Percentiles rank a stretch among this genome's conserved stretches.
Conservation (phyloP, 2,797 vertebrate species). For the Brachyrhaphis roseni region DNA sequence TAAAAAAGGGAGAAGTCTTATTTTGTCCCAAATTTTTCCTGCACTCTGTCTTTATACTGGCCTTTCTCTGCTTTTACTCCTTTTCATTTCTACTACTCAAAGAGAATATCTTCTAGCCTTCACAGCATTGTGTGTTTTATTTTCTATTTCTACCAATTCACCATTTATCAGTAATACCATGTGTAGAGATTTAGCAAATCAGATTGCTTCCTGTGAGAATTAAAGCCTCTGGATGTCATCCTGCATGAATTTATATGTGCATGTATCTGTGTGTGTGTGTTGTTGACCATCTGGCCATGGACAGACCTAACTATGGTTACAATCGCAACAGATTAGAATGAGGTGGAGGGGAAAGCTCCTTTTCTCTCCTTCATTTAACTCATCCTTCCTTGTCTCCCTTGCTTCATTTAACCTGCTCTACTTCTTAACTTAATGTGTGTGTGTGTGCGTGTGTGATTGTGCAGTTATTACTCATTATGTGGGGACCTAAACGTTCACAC, state of each 20-base stretch:
- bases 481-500: slow-evolving; percentile 2
- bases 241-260: slow-evolving; percentile 1
- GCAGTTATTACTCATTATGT: not conserved
- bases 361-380: slow-evolving; percentile 80
- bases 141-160: slow-evolving; percentile 34
- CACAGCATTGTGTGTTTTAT: slow-evolving; percentile 7
- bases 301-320: slow-evolving; percentile 66
- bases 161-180: slow-evolving; percentile 23
- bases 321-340: slow-evolving; percentile 76
- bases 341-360: slow-evolving; percentile 71
- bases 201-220: slow-evolving; percentile 39
- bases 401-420: slow-evolving; percentile 75
- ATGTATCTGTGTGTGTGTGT: slow-evolving; percentile 21
- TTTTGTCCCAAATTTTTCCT: slow-evolving; percentile 59
- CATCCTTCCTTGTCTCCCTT: slow-evolving; percentile 67
- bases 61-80: slow-evolving; percentile 29
- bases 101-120: slow-evolving; percentile 41
- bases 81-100: slow-evolving; percentile 33
- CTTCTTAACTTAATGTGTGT: slow-evolving; percentile 42
- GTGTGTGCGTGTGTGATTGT: slow-evolving; percentile 5
- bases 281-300: slow-evolving; percentile 68
- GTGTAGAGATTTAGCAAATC: slow-evolving; percentile 37
- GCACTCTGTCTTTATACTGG: slow-evolving; percentile 29
- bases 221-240: slow-evolving; percentile 34
- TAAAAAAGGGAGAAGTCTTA: slow-evolving; percentile 56